These are phyloP conservation scores for Drosophila setosimentum DNA, from an alignment of 2,888 invertebrate genomes.

Conservation along the genomic window DNA sequence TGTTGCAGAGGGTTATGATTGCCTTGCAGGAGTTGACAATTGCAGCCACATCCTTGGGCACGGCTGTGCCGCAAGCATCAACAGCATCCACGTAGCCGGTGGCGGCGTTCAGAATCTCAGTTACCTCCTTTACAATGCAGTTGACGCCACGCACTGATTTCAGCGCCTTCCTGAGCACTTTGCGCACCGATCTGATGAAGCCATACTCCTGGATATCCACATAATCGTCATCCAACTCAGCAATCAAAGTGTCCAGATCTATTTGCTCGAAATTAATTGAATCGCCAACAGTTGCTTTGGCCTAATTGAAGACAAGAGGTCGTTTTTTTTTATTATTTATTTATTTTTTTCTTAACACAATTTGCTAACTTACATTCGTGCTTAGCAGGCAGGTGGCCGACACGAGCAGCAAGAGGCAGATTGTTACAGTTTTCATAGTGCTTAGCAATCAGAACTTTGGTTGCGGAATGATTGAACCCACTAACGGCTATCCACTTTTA, in stretches of 20 bases:
- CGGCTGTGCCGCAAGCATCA: slow-evolving; percentile 35
- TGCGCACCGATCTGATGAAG: slow-evolving; percentile 20
- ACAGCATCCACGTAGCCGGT: slow-evolving; percentile 52
- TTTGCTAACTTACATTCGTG: slow-evolving; percentile 55
- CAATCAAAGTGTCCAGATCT: slow-evolving; percentile 22
- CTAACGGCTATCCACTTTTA: slow-evolving; percentile 24
- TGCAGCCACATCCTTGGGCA: slow-evolving; percentile 56
- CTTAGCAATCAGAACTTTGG: slow-evolving; percentile 12
- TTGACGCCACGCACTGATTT: slow-evolving; percentile 50
- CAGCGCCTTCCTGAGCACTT: slow-evolving; percentile 9
- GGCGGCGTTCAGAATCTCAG: slow-evolving; percentile 31
- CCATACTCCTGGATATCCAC: slow-evolving; percentile 45
- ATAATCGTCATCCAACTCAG: slow-evolving; percentile 34
- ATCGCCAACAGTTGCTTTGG: slow-evolving; percentile 19
- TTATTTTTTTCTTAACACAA: neutral
- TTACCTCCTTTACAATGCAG: slow-evolving; percentile 54
- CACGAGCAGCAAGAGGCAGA: slow-evolving; percentile 52
- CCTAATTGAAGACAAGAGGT: slow-evolving; percentile 23
- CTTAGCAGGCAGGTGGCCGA: slow-evolving; percentile 55
- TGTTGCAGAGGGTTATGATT: slow-evolving; percentile 42
- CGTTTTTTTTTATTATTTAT: neutral
- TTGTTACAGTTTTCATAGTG: slow-evolving; percentile 54
- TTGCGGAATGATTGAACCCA: slow-evolving; percentile 16
- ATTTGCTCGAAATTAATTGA: slow-evolving; percentile 14
- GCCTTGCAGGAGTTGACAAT: slow-evolving; percentile 41